Base-by-base conservation (phyloP, 2,888 invertebrate species). In the Epinotia bilunana region DNA sequence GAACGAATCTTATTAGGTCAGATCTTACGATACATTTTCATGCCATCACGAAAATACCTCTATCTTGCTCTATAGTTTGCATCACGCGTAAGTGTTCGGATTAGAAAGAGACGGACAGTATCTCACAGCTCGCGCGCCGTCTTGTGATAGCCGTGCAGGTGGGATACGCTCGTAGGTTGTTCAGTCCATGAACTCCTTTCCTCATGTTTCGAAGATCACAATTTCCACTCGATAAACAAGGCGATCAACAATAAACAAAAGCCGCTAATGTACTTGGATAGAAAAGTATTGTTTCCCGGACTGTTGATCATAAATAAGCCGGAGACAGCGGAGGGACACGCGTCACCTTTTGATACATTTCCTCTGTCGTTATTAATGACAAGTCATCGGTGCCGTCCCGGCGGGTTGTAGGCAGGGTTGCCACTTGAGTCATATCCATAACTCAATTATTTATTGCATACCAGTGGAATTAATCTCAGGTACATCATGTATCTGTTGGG, bases 321-420 rank as follows among this genome's bases (percentile, higher is more conserved):
- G 84, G 90, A 85, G 92, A 91, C 93, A 91, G 91, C 92, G 87
- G 84, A 90, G 91, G 91, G 93, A 91, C 92, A 91, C 90, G 85
- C 90, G 92, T 93, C 93, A 93, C 93, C 92, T 92, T 92, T 93
- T 94, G 94, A 94, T 94, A 94, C 94, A 94, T 94, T 93, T 91
- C 92, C 90, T 87, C 92, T 92, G 94, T 94, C 93, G 93, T 94
- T 94, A 94, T 94, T 94, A 94, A 94, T 94, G 94, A 94, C 93
- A 91, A 94, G 94, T 94, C 94, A 94, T 94, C 94, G 94, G 94
- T 88, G 91, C 87, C 86, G 88, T 91, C 92, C 91, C 91, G 87
- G 82, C 87, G 91, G 90, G 86, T 84, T 80, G 79, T 76, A 60
- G 65, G 46, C 28, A 92, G 92, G 93, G 93, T 64, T 92, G 90